Percentiles rank a stretch among this genome's conserved stretches.
These are phyloP conservation scores for Brachionus angularis DNA, from an alignment of 1,140 invertebrate genomes.

Conservation along the genomic window DNA sequence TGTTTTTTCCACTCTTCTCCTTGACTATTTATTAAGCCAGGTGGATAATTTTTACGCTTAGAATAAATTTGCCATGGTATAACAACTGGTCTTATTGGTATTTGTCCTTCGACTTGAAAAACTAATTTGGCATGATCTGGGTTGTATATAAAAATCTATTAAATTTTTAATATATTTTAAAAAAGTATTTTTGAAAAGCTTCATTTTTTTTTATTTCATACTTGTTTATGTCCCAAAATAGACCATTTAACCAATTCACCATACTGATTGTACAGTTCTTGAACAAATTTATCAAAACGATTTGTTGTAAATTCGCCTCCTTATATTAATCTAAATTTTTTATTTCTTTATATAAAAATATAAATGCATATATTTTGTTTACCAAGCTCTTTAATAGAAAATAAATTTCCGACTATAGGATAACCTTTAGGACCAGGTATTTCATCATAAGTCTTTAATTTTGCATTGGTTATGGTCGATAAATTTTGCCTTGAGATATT, in stretches of 20 bases:
- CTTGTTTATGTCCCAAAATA: no score
- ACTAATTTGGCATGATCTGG: slow-evolving; percentile 25
- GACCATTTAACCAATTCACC: slow-evolving; percentile 33
- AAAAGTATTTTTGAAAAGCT: no score
- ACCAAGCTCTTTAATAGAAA: slow-evolving; percentile 19
- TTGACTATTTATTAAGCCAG: slow-evolving; percentile 24
- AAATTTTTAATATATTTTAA: not conserved
- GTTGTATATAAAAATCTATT: slow-evolving; percentile 16
- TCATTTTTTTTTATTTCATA: no score
- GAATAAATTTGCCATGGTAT: slow-evolving; percentile 22
- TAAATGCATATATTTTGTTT: no score
- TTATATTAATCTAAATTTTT: no score
- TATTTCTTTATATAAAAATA: not conserved
- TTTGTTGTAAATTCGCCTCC: slow-evolving; percentile 1
- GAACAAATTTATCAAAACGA: slow-evolving; percentile 9
- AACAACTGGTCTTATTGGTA: not conserved
- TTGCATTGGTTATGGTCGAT: not conserved
- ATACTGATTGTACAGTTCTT: slow-evolving; percentile 4
- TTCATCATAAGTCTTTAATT: slow-evolving; percentile 6
- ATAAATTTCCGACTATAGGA: slow-evolving; percentile 23
- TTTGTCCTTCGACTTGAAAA: slow-evolving; percentile 32
- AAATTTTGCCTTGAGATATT: not conserved
- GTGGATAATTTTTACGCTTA: slow-evolving; percentile 20
- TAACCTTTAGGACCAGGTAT: slow-evolving; percentile 15
- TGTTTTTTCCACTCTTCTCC: slow-evolving; percentile 30